phyloP scores from a whole-genome alignment of 2,797 vertebrate species.

The Poecilia gillii region DNA sequence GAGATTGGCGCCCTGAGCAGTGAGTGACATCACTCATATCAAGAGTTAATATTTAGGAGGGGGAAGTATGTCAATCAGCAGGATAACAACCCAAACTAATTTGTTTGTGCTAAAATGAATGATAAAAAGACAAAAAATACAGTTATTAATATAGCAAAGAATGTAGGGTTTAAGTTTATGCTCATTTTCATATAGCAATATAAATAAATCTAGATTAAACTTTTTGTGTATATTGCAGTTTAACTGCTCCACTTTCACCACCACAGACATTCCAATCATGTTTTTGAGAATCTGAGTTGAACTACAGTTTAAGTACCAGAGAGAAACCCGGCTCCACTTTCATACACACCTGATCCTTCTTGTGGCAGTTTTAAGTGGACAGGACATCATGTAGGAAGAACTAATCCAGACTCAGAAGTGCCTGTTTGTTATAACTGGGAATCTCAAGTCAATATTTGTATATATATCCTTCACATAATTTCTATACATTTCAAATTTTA shows the following conservation, averaged over 20 bases:
- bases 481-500: conserved; percentile 23
- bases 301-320: not conserved
- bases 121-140: not conserved
- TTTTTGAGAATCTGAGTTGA: conserved; percentile 6
- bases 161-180: not conserved
- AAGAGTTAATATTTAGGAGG: not conserved
- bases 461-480: not conserved
- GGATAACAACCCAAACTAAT: not conserved
- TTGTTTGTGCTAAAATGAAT: not conserved
- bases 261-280: not conserved
- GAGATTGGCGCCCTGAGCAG: not conserved
- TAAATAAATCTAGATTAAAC: not conserved
- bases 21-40: not conserved
- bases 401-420: conserved; percentile 49
- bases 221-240: not conserved
- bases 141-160: not conserved
- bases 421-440: not conserved
- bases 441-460: not conserved
- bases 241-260: not conserved
- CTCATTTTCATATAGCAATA: not conserved
- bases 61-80: not conserved
- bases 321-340: conserved; percentile 42
- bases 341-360: conserved; percentile 42
- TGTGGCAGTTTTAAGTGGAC: conserved; percentile 67
- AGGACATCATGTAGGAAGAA: conserved; percentile 74